phyloP scores from a whole-genome alignment of 2,113 vertebrate species.

The Syrmaticus mikado region DNA sequence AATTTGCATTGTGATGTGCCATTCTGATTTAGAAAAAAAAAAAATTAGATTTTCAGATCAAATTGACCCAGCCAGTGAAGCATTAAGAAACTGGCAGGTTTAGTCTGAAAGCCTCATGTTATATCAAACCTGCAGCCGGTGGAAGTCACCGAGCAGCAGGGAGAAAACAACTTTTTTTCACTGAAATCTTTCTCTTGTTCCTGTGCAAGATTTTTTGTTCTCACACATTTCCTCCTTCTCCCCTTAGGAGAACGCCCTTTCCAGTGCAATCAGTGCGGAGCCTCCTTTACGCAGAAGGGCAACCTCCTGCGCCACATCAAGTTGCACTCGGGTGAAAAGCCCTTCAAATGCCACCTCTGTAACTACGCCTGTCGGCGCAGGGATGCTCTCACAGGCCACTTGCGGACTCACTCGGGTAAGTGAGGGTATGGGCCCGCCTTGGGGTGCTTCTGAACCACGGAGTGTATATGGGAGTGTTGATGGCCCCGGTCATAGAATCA shows the following conservation, averaged over 20 bases:
- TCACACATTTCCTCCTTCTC: conserved; percentile 60
- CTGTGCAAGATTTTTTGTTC: conserved; percentile 36
- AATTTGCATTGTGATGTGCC: conserved; percentile 99
- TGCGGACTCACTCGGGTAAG: conserved; percentile 97
- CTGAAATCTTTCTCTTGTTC: conserved; percentile 75
- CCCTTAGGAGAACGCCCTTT: conserved; percentile 93
- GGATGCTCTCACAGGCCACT: conserved; percentile 95
- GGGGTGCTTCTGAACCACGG: fast-evolving
- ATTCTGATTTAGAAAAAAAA: conserved; percentile 98
- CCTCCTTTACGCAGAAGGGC: conserved; percentile 98
- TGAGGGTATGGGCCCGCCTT: not conserved
- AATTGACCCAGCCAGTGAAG: conserved; percentile 99
- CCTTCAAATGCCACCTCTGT: conserved; percentile 99
- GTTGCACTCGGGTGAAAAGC: conserved; percentile 97
- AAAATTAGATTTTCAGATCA: conserved; percentile 99
- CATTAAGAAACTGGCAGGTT: conserved; percentile 99
- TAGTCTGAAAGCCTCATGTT: conserved; percentile 97
- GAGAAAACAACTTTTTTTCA: conserved; percentile 81
- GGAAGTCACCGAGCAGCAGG: conserved; percentile 82
- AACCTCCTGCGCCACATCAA: conserved; percentile 99
- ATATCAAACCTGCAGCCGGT: conserved; percentile 92
- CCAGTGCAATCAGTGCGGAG: conserved; percentile 97
- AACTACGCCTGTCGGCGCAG: conserved; percentile 97
- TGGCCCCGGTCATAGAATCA: too few species aligned
- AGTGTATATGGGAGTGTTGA: fast-evolving